phyloP scores from a whole-genome alignment of 2,797 vertebrate species.

The Arctocebus calabarensis region DNA sequence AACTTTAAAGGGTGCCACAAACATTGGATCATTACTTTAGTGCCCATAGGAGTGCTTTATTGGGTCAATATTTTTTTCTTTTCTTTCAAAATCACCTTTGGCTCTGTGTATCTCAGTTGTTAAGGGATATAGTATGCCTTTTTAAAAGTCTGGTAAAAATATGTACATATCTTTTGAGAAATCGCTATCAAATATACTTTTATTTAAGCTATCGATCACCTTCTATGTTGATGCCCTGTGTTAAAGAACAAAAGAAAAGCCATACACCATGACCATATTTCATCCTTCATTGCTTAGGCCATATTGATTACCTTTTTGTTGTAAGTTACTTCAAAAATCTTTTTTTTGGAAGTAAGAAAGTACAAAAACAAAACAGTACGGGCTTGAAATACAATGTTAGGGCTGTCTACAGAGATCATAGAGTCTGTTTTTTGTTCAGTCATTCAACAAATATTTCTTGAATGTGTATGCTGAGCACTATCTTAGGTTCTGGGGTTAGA shows the following conservation, averaged over 20 bases:
- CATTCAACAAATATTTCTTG: background rate
- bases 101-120: background rate
- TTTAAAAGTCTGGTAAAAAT: background rate
- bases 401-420: background rate
- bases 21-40: background rate
- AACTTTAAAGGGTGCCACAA: background rate
- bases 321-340: background rate
- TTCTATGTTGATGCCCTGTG: background rate
- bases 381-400: background rate
- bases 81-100: slow-evolving; percentile 46
- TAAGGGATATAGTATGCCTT: background rate
- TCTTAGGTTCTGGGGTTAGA: background rate
- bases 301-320: background rate
- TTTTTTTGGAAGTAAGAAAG: slow-evolving; percentile 12
- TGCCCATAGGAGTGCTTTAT: background rate
- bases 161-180: background rate
- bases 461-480: background rate
- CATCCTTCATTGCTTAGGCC: background rate
- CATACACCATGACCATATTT: background rate
- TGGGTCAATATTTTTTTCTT: background rate
- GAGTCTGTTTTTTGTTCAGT: background rate
- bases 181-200: background rate
- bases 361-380: slow-evolving; percentile 15
- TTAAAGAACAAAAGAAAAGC: background rate
- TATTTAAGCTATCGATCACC: slow-evolving; percentile 27